Evolutionary conservation across 1,140 invertebrate genomes (phyloP), one percentile per base, ranked within the genome.

Genomic region (Plodia interpunctella): DNA sequence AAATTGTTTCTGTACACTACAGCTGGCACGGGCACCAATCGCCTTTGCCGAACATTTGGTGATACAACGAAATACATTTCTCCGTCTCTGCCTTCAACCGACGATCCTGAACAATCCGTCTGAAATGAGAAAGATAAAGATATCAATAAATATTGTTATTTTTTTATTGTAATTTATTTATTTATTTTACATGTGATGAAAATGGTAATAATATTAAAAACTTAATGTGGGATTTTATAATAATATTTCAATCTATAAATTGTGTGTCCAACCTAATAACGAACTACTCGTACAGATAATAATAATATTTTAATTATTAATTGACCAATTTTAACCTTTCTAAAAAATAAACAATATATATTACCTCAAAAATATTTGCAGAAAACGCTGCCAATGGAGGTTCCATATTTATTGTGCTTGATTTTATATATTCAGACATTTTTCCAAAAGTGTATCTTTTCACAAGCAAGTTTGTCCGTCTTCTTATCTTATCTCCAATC

Each of bases 51-150:
- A 0, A 95, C 93, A 0, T 94, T 94, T 0, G 95, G 95, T 17
- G 94, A 92, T 0, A 96, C 94, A 5, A 95, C 94, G 72, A 96
- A 96, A 77, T 96, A 96, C 90, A 96, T 92, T 81, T 96, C 95
- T 0, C 95, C 95, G 68, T 96, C 95, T 52, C 95, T 86, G 5
- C 94, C 93, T 35, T 93, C 91, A 8, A 92, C 93, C 1, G 94
- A 94, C 5, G 93, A 93, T 35, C 87, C 86, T 0, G 91, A 90
- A 80, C 95, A 96, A 63, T 96, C 95, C 4, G 95, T 96, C 92
- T 95, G 90, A 59, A 92, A 91, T 44, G 49, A 50, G n/a, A 15
- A 17, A 59, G 30, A 17, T 18, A 32, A 25, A 44, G 25, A 17
- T 52, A 30, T 49, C 21, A 25, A 25, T 25, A 25, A 6, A 25